Conservation (phyloP, 2,888 invertebrate species). For the Cheilosia variabilis region DNA sequence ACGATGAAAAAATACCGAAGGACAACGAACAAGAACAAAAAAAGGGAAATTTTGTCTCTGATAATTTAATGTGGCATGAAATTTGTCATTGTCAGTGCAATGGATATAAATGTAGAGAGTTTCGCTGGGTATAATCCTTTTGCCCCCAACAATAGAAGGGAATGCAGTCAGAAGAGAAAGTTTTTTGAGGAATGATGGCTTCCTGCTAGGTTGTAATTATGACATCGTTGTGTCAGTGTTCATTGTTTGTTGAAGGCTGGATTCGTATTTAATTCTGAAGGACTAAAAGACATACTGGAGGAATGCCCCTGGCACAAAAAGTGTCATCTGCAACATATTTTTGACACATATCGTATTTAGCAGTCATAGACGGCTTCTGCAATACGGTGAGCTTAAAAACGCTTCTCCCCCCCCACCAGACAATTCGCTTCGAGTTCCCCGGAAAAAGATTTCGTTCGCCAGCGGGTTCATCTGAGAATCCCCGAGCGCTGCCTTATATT, state of each 20-base stretch:
- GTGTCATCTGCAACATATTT: too few relatives aligned
- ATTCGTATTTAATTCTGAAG: not conserved
- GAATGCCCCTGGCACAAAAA: too few relatives aligned
- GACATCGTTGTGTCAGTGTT: not conserved
- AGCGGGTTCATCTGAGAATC: too few relatives aligned
- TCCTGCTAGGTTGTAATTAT: not conserved
- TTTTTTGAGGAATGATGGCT: not conserved
- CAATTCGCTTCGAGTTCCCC: too few relatives aligned
- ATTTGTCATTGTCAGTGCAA: slow-evolving; percentile 52
- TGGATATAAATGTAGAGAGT: not conserved
- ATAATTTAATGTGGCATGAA: slow-evolving; percentile 67
- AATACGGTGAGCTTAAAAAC: too few relatives aligned
- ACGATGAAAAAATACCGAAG: slow-evolving; percentile 25
- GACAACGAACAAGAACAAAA: slow-evolving; percentile 19
- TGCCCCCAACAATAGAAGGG: slow-evolving; percentile 11
- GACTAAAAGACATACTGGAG: too few relatives aligned
- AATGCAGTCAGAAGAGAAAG: slow-evolving; percentile 41
- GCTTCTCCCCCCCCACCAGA: too few relatives aligned
- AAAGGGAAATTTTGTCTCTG: slow-evolving; percentile 29
- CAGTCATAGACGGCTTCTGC: too few relatives aligned
- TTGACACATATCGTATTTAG: too few relatives aligned
- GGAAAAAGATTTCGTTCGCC: too few relatives aligned
- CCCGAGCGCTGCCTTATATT: too few relatives aligned
- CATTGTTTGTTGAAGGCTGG: not conserved
- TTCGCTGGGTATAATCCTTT: slow-evolving; percentile 40